Conservation (phyloP, 1,140 invertebrate species). For the Watersipora subatra region DNA sequence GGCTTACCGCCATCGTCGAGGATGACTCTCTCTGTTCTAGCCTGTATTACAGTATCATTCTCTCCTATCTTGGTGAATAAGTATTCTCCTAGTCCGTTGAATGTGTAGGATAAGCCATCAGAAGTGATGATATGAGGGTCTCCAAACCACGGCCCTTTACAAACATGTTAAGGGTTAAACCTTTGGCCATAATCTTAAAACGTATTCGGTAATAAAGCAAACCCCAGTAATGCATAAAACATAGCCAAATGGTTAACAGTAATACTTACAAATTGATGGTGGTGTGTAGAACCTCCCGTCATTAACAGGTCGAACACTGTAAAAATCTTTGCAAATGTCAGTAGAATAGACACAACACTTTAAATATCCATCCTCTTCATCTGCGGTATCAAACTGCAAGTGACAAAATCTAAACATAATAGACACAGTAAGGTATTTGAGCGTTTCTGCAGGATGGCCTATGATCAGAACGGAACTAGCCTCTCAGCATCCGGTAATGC, state of each 20-base stretch:
- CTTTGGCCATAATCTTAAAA: no score
- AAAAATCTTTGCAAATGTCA: background rate
- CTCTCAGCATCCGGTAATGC: no score
- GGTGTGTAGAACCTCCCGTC: background rate
- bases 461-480: no score
- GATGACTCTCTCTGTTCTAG: background rate
- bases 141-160: constrained; percentile 43
- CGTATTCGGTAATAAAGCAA: no score
- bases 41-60: background rate
- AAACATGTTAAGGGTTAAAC: no score
- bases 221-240: no score
- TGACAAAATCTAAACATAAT: no score
- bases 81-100: constrained; percentile 90
- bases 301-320: background rate
- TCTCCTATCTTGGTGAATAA: constrained; percentile 48
- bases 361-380: background rate
- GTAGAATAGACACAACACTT: background rate
- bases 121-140: constrained; percentile 88
- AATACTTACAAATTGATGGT: background rate
- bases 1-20: background rate
- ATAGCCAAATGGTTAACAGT: no score
- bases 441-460: no score
- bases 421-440: no score
- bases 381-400: background rate
- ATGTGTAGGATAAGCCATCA: constrained; percentile 74